These are phyloP conservation scores for Phyto melanocephala DNA, from an alignment of 2,888 invertebrate genomes.

Conservation along the genomic window DNA sequence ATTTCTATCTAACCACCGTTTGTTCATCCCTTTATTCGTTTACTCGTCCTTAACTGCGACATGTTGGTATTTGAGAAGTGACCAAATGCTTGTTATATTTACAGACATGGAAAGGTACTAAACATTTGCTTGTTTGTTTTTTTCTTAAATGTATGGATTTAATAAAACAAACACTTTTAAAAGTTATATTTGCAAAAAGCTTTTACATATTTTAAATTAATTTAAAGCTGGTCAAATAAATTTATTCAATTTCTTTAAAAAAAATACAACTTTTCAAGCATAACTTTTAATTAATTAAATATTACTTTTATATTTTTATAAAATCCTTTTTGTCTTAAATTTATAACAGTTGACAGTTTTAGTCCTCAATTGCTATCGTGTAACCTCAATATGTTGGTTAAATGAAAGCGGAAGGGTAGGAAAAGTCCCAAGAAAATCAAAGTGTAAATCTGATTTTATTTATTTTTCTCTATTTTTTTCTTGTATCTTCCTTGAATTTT, in stretches of 20 bases:
- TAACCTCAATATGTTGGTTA: not conserved
- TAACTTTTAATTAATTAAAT: no score
- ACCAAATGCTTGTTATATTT: slow-evolving; percentile 15
- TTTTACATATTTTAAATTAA: no score
- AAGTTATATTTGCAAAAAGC: no score
- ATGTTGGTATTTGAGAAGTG: not conserved
- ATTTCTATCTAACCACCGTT: not conserved
- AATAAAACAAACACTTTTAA: no score
- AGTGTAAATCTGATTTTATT: not conserved
- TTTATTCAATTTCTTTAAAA: no score
- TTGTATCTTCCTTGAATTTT: slow-evolving; percentile 12
- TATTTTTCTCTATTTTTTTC: not conserved
- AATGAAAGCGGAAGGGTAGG: slow-evolving; percentile 5
- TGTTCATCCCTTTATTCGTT: not conserved
- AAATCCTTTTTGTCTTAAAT: not conserved
- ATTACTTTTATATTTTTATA: not conserved
- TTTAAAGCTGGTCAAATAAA: no score
- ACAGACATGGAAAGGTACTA: not conserved
- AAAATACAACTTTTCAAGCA: no score
- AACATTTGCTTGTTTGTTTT: no score
- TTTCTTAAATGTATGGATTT: no score
- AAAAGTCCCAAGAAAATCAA: not conserved
- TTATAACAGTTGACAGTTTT: slow-evolving; percentile 4
- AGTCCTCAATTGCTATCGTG: not conserved
- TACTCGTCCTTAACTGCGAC: not conserved